Conservation (phyloP, 2,113 vertebrate species). For the Passerina amoena region DNA sequence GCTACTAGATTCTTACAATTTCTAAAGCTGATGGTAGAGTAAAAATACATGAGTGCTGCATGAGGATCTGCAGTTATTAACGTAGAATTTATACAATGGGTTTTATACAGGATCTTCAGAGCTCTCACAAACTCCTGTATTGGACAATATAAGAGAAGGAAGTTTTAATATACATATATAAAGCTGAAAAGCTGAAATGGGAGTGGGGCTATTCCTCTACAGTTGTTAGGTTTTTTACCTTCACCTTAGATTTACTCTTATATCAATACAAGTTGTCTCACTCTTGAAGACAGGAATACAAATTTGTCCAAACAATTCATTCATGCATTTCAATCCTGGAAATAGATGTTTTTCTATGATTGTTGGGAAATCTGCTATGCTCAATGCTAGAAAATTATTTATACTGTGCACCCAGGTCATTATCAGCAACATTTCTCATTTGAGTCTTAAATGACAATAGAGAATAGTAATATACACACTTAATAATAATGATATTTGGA, state of each 20-base stretch:
- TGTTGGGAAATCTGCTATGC: not conserved
- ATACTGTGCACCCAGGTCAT: not conserved
- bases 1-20: not conserved
- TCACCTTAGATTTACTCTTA: not conserved
- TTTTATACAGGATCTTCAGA: not conserved
- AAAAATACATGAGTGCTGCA: not conserved
- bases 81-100: not conserved
- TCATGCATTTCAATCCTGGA: not conserved
- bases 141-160: not conserved
- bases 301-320: not conserved
- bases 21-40: not conserved
- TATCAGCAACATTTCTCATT: not conserved
- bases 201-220: not conserved
- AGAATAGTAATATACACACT: not conserved
- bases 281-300: not conserved
- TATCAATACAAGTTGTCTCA: not conserved
- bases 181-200: not conserved
- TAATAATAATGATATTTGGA: not conserved
- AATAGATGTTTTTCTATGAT: not conserved
- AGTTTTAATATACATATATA: not conserved
- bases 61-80: not conserved
- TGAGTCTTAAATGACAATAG: not conserved
- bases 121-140: not conserved
- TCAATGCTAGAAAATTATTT: not conserved
- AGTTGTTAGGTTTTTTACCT: fast-evolving